A percentile compares a stretch with the other conserved stretches of the same genome.
Evolutionary conservation across 1,140 invertebrate genomes (phyloP).

Genomic region (Gonioctena quinquepunctata): DNA sequence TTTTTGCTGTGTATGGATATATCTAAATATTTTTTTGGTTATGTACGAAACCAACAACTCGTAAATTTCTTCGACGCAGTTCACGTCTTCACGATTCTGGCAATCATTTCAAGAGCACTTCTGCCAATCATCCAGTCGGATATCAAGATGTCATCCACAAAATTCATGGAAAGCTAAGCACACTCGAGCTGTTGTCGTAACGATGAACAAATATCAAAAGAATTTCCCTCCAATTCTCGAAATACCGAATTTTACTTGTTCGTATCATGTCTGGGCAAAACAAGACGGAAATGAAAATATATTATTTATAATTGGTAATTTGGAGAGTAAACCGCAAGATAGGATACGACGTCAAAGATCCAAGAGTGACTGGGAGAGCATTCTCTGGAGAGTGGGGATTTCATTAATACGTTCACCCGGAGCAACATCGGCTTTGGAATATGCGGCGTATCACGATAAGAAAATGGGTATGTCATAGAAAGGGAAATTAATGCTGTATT

Average conservation of each 20-base stretch:
- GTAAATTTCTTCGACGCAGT: no score
- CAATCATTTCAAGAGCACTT: no score
- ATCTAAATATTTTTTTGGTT: no score
- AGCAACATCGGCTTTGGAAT: not conserved
- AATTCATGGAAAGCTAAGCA: no score
- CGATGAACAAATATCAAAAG: no score
- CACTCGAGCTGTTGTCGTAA: no score
- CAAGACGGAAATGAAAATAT: not conserved
- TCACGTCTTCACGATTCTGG: no score
- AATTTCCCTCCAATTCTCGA: not conserved
- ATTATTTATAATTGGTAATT: constrained; percentile 5
- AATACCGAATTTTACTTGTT: not conserved
- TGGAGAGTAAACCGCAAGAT: not conserved
- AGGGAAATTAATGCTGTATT: no score
- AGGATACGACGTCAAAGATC: not conserved
- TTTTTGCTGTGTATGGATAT: no score
- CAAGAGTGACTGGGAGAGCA: not conserved
- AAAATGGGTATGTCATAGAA: not conserved
- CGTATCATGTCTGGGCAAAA: not conserved
- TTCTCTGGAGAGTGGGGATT: not conserved
- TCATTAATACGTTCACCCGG: constrained; percentile 3
- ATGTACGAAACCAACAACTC: no score
- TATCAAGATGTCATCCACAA: no score
- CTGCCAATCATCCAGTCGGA: no score
- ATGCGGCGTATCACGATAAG: not conserved